phyloP scores from a whole-genome alignment of 2,888 invertebrate species.

The Monopis laevigella region DNA sequence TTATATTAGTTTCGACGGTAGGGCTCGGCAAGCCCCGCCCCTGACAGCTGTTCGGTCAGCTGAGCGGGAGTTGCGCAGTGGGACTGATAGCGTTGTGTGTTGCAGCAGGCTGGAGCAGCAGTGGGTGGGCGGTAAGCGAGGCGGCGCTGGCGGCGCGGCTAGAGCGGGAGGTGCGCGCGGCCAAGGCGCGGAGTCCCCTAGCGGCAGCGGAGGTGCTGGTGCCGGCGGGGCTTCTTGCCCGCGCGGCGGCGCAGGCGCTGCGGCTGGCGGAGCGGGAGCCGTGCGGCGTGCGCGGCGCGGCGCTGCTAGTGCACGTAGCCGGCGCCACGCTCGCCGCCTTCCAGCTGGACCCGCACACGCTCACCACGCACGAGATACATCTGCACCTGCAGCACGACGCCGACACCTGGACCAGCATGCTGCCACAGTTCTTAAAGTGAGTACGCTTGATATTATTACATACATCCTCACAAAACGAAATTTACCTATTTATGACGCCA shows the following conservation, averaged over 20 bases:
- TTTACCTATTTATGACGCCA: too few species aligned
- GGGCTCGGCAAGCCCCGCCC: too few species aligned
- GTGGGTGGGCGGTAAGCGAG: too few species aligned
- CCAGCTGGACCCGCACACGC: constrained; percentile 86
- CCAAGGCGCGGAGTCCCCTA: constrained; percentile 80
- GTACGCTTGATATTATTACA: too few species aligned
- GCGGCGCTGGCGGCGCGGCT: constrained; percentile 78
- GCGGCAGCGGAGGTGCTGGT: constrained; percentile 87
- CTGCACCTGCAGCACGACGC: constrained; percentile 88
- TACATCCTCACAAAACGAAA: too few species aligned
- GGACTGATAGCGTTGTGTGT: too few species aligned
- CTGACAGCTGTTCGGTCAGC: too few species aligned
- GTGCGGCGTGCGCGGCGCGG: constrained; percentile 88
- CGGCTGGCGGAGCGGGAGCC: constrained; percentile 89
- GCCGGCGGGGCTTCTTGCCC: constrained; percentile 82
- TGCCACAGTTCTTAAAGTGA: constrained; percentile 92
- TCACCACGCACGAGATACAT: constrained; percentile 91
- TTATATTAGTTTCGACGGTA: too few species aligned
- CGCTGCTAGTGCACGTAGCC: constrained; percentile 85
- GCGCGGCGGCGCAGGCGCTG: constrained; percentile 82
- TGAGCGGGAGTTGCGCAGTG: too few species aligned
- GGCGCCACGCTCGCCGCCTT: constrained; percentile 74
- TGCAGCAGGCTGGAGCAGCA: too few species aligned
- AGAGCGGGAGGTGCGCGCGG: constrained; percentile 81
- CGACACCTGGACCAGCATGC: constrained; percentile 85